These are phyloP conservation scores for Lumbricus terrestris DNA, from an alignment of 2,888 invertebrate species.

Conservation along the genomic window DNA sequence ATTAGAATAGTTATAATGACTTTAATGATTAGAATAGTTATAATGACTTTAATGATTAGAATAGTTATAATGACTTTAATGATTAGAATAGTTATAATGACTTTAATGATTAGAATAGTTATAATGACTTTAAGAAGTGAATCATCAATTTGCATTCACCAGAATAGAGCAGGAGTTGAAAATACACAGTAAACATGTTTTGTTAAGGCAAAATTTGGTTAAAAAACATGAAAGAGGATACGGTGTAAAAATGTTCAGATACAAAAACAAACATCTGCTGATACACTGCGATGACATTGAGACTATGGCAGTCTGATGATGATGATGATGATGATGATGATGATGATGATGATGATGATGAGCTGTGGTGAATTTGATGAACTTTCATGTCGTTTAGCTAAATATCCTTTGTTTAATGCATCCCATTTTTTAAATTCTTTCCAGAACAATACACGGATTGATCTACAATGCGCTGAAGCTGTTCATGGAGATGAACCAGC, in stretches of 20 bases:
- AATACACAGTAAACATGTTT: neutral
- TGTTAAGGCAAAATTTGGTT: neutral
- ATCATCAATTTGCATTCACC: neutral
- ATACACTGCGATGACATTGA: neutral
- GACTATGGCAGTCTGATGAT: neutral
- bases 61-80: too few relatives aligned
- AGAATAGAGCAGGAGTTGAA: neutral
- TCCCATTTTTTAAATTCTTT: conserved; percentile 24
- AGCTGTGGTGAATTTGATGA: neutral
- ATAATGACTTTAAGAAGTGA: neutral
- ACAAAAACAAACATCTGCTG: neutral
- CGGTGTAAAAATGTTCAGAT: neutral
- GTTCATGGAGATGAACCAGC: conserved; percentile 99
- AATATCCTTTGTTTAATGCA: neutral
- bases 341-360: neutral
- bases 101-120: too few relatives aligned
- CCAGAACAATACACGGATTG: conserved; percentile 88
- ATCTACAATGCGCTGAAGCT: conserved; percentile 99
- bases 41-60: too few relatives aligned
- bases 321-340: neutral
- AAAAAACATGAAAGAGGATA: neutral
- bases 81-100: too few relatives aligned
- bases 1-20: too few relatives aligned
- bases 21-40: too few relatives aligned
- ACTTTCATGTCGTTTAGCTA: neutral